Evolutionary conservation across 2,113 vertebrate genomes (phyloP), one percentile per base, ranked within the genome.

Genomic region (Sarotherodon lohbergeri): DNA sequence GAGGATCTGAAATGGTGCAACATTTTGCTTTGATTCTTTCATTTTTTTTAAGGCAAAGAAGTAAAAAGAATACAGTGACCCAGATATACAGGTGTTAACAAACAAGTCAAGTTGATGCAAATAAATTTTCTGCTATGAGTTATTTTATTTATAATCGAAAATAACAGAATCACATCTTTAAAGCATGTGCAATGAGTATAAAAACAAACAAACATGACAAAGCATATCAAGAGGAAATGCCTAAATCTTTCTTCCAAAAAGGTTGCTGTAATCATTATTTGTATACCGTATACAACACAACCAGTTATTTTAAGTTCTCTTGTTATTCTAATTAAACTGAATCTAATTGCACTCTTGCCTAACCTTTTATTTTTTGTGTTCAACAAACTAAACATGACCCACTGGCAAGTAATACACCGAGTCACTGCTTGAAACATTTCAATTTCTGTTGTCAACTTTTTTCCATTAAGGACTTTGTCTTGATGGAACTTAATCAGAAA

Each of bases 401-500:
- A 2, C 14, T 24, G 9, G 1, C 9, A 57, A 54, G 17, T 19
- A 27, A 80, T 32, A 12, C 50, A 52, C 10, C 1, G 22, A 80
- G 29, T 19, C 61, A 52, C 16, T 32, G 27, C 84, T 50, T 73
- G 71, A 59, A 82, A 81, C 66, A 68, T 71, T 78, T 16, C 14
- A 22, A 86, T 89, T 78, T 90, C 7, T 46, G 82, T 76, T 61
- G n/a, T 46, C 46, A 81, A 36, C 16, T 76, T 68, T 13, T 90
- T 61, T 12, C 11, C 46, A 86, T 89, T 34, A 68, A 90, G 48
- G 22, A 41, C 43, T 85, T 76, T 3, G 12, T 85, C 80, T 84
- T 83, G 57, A 88, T 13, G 27, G 24, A 83, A 88, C 56, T 85
- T 92, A 90, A 93, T 92, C 82, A 90, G 82, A 89, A 92, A 93